A percentile compares a stretch with the other conserved stretches of the same genome.
phyloP scores from a whole-genome alignment of 2,797 vertebrate species.

The Micromesistius poutassou region DNA sequence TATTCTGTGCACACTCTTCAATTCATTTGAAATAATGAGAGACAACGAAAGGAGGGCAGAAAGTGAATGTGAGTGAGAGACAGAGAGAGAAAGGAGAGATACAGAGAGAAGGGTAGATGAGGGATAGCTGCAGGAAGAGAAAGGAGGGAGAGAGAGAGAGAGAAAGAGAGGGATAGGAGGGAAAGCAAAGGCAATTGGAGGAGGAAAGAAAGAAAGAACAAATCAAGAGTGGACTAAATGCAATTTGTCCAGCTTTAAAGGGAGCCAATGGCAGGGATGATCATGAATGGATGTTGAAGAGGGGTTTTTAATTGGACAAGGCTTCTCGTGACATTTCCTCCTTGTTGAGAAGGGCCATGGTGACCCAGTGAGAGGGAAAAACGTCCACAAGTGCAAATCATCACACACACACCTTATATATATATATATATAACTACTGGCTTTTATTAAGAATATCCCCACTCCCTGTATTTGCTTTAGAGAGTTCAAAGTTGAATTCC shows the following conservation, averaged over 20 bases:
- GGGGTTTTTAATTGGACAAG: conserved; percentile 70
- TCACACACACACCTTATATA: background rate
- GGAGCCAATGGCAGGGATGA: conserved; percentile 61
- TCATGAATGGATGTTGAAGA: conserved; percentile 61
- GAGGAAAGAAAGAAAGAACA: conserved; percentile 48
- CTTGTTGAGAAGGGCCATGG: background rate
- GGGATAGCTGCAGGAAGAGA: conserved; percentile 19
- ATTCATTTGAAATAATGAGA: conserved; percentile 71
- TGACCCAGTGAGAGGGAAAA: background rate
- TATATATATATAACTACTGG: background rate
- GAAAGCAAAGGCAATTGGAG: conserved; percentile 31
- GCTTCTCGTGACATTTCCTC: conserved; percentile 63
- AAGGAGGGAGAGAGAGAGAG: conserved; percentile 1
- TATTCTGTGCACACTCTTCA: conserved; percentile 67
- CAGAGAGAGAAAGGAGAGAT: conserved; percentile 11
- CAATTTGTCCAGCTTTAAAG: conserved; percentile 72
- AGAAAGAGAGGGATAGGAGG: conserved; percentile 6
- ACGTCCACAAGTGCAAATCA: background rate
- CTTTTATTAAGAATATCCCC: background rate
- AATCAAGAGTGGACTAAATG: conserved; percentile 70
- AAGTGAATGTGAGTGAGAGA: conserved; percentile 12
- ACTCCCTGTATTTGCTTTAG: background rate
- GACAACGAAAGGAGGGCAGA: conserved; percentile 24
- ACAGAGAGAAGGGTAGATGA: conserved; percentile 27
- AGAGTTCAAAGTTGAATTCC: background rate